Percentiles rank a stretch among this genome's conserved stretches.
Evolutionary conservation across 2,888 invertebrate species (phyloP).

Genomic region (Lithophane socia): DNA sequence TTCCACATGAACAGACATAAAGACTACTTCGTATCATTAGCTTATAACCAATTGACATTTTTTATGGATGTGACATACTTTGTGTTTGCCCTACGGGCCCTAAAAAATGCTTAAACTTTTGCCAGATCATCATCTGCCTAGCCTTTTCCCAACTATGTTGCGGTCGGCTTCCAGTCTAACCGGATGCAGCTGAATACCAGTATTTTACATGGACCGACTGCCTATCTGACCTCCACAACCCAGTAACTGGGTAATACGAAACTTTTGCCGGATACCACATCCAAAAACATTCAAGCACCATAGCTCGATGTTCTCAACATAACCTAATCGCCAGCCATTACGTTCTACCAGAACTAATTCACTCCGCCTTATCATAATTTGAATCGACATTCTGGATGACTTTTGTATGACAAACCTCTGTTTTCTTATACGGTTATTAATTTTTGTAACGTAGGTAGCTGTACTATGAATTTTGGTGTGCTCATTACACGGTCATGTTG

Average conservation of each 20-base stretch:
- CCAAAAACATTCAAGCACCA: slow-evolving; percentile 65
- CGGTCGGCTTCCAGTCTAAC: too few species aligned
- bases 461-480: slow-evolving; percentile 75
- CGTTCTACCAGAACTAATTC: slow-evolving; percentile 89
- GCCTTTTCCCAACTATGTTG: too few species aligned
- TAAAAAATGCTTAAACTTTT: not conserved
- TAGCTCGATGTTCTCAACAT: slow-evolving; percentile 68
- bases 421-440: slow-evolving; percentile 89
- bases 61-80: too few species aligned
- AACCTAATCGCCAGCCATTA: slow-evolving; percentile 86
- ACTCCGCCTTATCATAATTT: slow-evolving; percentile 88
- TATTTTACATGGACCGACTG: too few species aligned
- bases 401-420: slow-evolving; percentile 89
- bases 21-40: too few species aligned
- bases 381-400: slow-evolving; percentile 88
- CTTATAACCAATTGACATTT: too few species aligned
- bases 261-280: slow-evolving; percentile 55
- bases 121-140: too few species aligned
- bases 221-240: too few species aligned
- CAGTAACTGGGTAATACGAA: too few species aligned
- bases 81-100: not conserved
- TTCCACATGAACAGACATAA: too few species aligned
- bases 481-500: slow-evolving; percentile 75
- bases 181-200: too few species aligned
- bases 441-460: slow-evolving; percentile 79